Evolutionary conservation across 2,113 vertebrate genomes (phyloP), one percentile per base, ranked within the genome.

Genomic region (Dolichotis patagonum): DNA sequence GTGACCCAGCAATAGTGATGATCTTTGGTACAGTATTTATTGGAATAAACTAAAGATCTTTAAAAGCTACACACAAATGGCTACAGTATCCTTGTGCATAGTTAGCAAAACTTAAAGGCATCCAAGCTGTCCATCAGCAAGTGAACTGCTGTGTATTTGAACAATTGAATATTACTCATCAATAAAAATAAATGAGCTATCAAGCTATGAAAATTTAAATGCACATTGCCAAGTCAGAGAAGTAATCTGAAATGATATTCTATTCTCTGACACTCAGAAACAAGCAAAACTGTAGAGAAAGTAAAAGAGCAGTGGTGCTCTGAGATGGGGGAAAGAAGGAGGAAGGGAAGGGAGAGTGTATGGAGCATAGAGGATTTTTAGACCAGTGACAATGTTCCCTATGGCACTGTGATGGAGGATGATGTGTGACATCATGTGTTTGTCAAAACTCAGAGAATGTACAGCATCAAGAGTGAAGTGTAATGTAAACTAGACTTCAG

Each of bases 341-440:
- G 22, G 0, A 17, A 41, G 0, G 7, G 9, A 26, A 26, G n/a
- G 14, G 32, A 65, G 52, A 71, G 5, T 14, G 24, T 16, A 2
- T 4, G 35, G 38, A 14, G 0, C 58, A 20, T 0, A 9, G 3
- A 5, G 1, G 0, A 0, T 7, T n/a, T 54, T 63, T 28, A 41
- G 43, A 56, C 20, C 54, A 30, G 30, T 7, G 35, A 35, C 6
- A 4, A 17, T 19, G 4, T 28, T 56, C 41, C 28, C 3, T 35
- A 17, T 0, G 49, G 32, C 3, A 22, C 19, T 56, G 43, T 54
- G 35, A 30, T 28, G 63, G 49, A 35, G 35, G 20, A 14, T 5
- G 65, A 7, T 1, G 2, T 58, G 71, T 41, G 46, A 46, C 30
- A 12, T 19, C 46, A 20, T 9, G 8, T 2, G 3, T 35, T n/a